Percentiles rank a stretch among this genome's conserved stretches.
Evolutionary conservation across 2,113 vertebrate genomes (phyloP).

Genomic region (Ammodytes dubius): DNA sequence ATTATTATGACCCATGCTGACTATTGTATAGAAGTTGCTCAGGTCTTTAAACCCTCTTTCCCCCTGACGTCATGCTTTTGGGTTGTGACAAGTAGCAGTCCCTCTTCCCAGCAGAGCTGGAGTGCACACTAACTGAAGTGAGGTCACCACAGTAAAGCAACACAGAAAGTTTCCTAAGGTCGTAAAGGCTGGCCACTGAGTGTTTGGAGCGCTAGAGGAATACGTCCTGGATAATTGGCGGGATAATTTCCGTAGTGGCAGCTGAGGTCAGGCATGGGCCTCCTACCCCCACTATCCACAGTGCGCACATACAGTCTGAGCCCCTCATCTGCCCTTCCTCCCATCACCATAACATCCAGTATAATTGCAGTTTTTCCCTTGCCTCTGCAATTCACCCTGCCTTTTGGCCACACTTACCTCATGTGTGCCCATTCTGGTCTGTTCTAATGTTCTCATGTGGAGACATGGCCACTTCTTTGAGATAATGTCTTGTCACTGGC

Average conservation of each 20-base stretch:
- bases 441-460: slow-evolving; percentile 13
- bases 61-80: slow-evolving; percentile 66
- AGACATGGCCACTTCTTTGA: slow-evolving; percentile 19
- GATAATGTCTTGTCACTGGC: slow-evolving; percentile 22
- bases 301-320: slow-evolving; percentile 46
- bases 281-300: slow-evolving; percentile 63
- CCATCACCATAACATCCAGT: slow-evolving; percentile 47
- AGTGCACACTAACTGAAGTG: slow-evolving; percentile 66
- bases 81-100: slow-evolving; percentile 72
- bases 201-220: slow-evolving; percentile 71
- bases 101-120: slow-evolving; percentile 63
- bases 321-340: slow-evolving; percentile 46
- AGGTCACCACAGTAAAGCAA: slow-evolving; percentile 81
- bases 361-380: slow-evolving; percentile 55
- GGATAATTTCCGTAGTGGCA: slow-evolving; percentile 77
- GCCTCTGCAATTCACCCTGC: slow-evolving; percentile 22
- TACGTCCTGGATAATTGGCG: slow-evolving; percentile 78
- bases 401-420: slow-evolving; percentile 33
- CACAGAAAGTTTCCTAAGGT: slow-evolving; percentile 80
- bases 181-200: slow-evolving; percentile 73
- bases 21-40: slow-evolving; percentile 51
- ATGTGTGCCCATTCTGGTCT: slow-evolving; percentile 30
- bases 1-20: slow-evolving; percentile 12
- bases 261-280: slow-evolving; percentile 81
- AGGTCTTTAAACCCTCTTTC: slow-evolving; percentile 60